phyloP scores from a whole-genome alignment of 2,113 vertebrate genomes.

The Castor canadensis region DNA sequence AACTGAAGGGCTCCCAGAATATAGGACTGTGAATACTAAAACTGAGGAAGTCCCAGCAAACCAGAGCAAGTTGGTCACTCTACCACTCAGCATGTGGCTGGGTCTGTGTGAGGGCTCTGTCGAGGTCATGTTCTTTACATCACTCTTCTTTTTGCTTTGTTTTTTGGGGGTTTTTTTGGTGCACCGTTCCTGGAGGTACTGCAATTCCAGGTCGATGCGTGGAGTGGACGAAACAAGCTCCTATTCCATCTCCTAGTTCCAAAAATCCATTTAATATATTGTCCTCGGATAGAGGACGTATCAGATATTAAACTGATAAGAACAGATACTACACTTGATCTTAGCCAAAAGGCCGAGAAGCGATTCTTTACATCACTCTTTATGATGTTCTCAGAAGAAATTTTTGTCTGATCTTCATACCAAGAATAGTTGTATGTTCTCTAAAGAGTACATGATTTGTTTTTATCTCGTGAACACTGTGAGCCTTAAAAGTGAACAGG shows the following conservation, averaged over 20 bases:
- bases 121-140: not conserved
- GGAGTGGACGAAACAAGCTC: too few species aligned
- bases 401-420: conserved; percentile 9
- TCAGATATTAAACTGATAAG: too few species aligned
- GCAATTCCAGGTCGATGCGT: too few species aligned
- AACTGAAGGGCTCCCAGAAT: not conserved
- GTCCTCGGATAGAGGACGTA: too few species aligned
- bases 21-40: not conserved
- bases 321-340: too few species aligned
- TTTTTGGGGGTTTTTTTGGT: too few species aligned
- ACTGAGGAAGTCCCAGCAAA: not conserved
- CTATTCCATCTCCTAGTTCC: too few species aligned
- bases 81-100: not conserved
- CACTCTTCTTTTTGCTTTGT: not conserved
- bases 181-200: too few species aligned
- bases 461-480: conserved; percentile 49
- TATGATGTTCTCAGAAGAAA: conserved; percentile 40
- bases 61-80: not conserved
- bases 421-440: conserved; percentile 13
- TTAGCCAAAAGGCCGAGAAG: too few species aligned
- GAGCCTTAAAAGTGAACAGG: conserved; percentile 22
- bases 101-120: not conserved
- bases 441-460: conserved; percentile 42
- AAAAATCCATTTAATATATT: too few species aligned
- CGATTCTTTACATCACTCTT: conserved; percentile 1